These are phyloP conservation scores for Platycheirus rosarum DNA, from an alignment of 2,888 invertebrate genomes.

Conservation along the genomic window DNA sequence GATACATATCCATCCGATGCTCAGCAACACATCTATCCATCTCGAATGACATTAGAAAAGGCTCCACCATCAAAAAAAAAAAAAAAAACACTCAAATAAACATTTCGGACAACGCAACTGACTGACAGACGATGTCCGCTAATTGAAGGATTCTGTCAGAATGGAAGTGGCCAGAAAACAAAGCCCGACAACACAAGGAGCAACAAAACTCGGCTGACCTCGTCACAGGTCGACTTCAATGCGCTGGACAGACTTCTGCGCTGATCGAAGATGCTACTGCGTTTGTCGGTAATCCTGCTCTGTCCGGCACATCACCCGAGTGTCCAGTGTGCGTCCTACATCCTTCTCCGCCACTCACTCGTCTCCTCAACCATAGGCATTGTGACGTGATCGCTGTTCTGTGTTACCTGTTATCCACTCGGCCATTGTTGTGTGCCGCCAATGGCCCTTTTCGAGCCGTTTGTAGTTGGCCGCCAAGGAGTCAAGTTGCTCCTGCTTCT, in stretches of 20 bases:
- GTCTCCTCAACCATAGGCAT: constrained; percentile 20
- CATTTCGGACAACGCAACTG: constrained; percentile 70
- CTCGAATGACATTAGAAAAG: constrained; percentile 60
- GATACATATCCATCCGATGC: constrained; percentile 59
- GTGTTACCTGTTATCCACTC: constrained; percentile 70
- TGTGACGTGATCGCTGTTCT: constrained; percentile 54
- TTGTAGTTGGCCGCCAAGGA: constrained; percentile 71
- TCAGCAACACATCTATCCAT: constrained; percentile 49
- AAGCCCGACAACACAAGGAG: constrained; percentile 15
- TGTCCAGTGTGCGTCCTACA: constrained; percentile 63
- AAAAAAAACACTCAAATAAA: constrained; percentile 70
- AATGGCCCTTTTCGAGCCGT: constrained; percentile 61
- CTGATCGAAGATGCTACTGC: constrained; percentile 49
- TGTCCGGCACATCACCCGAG: constrained; percentile 55
- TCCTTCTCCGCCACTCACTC: not conserved
- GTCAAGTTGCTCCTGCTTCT: constrained; percentile 44
- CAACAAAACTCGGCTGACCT: constrained; percentile 42
- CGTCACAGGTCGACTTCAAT: constrained; percentile 65
- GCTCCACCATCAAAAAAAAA: constrained; percentile 48
- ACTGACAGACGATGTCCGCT: constrained; percentile 73
- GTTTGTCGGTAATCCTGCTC: constrained; percentile 59
- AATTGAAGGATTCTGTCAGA: constrained; percentile 74
- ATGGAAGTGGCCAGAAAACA: constrained; percentile 60
- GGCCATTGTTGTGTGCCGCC: constrained; percentile 71
- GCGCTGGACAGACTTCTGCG: constrained; percentile 33